Evolutionary conservation across 2,888 invertebrate genomes (phyloP).

Genomic region (Hypena proboscidalis): DNA sequence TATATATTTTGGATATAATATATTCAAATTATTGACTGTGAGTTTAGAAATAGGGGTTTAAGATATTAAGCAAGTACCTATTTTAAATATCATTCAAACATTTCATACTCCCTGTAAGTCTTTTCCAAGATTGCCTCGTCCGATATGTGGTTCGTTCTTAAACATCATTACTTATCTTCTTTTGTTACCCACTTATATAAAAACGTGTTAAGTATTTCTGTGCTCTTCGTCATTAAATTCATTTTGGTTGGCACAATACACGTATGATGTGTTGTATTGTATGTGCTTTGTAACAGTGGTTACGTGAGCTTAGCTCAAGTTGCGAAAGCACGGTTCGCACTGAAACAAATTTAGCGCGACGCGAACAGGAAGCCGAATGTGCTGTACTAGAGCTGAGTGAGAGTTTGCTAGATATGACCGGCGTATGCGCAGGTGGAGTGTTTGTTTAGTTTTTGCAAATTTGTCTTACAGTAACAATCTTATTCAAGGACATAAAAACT

Average conservation of each 20-base stretch:
- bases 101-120: too few relatives aligned
- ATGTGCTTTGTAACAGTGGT: constrained; percentile 65
- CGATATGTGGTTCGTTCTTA: too few relatives aligned
- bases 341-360: constrained; percentile 73
- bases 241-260: constrained; percentile 28
- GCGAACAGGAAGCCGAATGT: constrained; percentile 64
- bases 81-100: too few relatives aligned
- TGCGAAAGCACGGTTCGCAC: constrained; percentile 70
- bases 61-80: too few relatives aligned
- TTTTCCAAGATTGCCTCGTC: too few relatives aligned
- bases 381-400: constrained; percentile 39
- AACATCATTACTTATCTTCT: too few relatives aligned
- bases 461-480: too few relatives aligned
- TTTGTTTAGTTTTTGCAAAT: too few relatives aligned
- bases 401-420: constrained; percentile 47
- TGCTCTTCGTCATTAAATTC: constrained; percentile 17
- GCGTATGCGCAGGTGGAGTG: constrained; percentile 1
- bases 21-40: too few relatives aligned
- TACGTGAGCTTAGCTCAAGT: constrained; percentile 72
- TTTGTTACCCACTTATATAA: not conserved
- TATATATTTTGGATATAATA: too few relatives aligned
- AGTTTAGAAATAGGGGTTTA: too few relatives aligned
- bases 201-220: constrained; percentile 12
- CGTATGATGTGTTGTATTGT: constrained; percentile 44
- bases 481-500: too few relatives aligned